phyloP scores from a whole-genome alignment of 2,888 invertebrate genomes.

The Heteromyza rotundicornis region DNA sequence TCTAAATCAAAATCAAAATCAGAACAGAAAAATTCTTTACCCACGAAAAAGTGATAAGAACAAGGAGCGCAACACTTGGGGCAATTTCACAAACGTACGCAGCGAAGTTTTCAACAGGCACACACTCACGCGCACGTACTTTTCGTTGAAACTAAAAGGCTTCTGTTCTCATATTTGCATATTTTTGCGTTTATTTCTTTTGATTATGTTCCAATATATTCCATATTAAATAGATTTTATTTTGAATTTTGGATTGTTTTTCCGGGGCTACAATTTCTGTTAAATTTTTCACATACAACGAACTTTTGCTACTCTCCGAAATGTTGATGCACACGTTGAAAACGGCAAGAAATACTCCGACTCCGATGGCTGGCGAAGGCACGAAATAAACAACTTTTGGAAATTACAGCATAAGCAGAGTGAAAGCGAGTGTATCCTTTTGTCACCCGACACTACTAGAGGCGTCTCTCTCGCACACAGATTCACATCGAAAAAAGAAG shows the following conservation, averaged over 20 bases:
- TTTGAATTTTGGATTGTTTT: background rate
- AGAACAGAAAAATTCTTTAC: too few relatives aligned
- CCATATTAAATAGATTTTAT: background rate
- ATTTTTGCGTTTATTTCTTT: too few relatives aligned
- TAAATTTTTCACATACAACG: background rate
- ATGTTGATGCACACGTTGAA: background rate
- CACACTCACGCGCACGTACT: background rate
- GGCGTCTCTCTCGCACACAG: conserved; percentile 14
- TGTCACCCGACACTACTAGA: background rate
- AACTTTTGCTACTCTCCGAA: background rate
- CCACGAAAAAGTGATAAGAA: background rate
- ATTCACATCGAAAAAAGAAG: too few relatives aligned
- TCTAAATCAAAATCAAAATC: too few relatives aligned
- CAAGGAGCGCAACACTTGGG: background rate
- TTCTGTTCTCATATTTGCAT: too few relatives aligned
- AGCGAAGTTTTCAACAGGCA: background rate
- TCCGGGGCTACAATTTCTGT: background rate
- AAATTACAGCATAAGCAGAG: conserved; percentile 2
- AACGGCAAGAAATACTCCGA: background rate
- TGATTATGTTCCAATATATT: too few relatives aligned
- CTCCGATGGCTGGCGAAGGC: background rate
- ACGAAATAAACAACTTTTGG: conserved; percentile 12
- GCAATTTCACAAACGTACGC: conserved; percentile 3
- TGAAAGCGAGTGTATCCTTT: background rate
- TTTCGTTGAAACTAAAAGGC: too few relatives aligned